These are phyloP conservation scores for Drosophila erecta DNA, from an alignment of 1,140 invertebrate genomes.

Conservation along the genomic window DNA sequence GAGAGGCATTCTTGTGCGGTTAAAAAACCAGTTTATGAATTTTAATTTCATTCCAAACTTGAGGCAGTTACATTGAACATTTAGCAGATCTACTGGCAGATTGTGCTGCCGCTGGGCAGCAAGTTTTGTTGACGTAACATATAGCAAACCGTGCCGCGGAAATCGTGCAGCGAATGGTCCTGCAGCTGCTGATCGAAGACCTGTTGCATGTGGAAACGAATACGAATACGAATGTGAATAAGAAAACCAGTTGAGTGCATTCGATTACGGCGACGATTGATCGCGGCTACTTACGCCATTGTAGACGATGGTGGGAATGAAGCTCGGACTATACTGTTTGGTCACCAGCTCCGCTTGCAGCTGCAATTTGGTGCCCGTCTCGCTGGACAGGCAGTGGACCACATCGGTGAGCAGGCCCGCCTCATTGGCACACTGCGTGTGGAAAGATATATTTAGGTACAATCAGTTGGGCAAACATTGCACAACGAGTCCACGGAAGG, in stretches of 20 bases:
- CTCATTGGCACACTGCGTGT: slow-evolving; percentile 85
- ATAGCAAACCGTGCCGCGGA: slow-evolving; percentile 72
- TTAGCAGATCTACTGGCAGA: slow-evolving; percentile 55
- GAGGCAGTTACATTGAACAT: slow-evolving; percentile 35
- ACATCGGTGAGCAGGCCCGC: slow-evolving; percentile 80
- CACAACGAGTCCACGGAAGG: slow-evolving; percentile 7
- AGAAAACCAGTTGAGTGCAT: slow-evolving; percentile 56
- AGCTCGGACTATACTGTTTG: slow-evolving; percentile 84
- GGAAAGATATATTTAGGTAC: no score
- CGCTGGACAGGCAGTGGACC: slow-evolving; percentile 83
- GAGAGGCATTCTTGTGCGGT: slow-evolving; percentile 29
- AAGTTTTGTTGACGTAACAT: slow-evolving; percentile 61
- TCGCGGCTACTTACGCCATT: slow-evolving; percentile 83
- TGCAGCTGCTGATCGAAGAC: slow-evolving; percentile 79
- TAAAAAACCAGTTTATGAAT: slow-evolving; percentile 32
- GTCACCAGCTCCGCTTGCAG: slow-evolving; percentile 86
- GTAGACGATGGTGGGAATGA: slow-evolving; percentile 87
- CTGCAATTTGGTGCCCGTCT: slow-evolving; percentile 85
- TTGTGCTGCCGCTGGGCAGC: slow-evolving; percentile 33
- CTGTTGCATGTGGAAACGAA: slow-evolving; percentile 59
- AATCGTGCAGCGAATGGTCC: slow-evolving; percentile 74
- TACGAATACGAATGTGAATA: slow-evolving; percentile 1
- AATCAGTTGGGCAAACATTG: slow-evolving; percentile 41
- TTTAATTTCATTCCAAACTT: slow-evolving; percentile 49
- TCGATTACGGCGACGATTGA: slow-evolving; percentile 28